Percentiles rank a stretch among this genome's conserved stretches.
Conservation (phyloP, 2,888 invertebrate genomes). For the Agriotes lineatus region DNA sequence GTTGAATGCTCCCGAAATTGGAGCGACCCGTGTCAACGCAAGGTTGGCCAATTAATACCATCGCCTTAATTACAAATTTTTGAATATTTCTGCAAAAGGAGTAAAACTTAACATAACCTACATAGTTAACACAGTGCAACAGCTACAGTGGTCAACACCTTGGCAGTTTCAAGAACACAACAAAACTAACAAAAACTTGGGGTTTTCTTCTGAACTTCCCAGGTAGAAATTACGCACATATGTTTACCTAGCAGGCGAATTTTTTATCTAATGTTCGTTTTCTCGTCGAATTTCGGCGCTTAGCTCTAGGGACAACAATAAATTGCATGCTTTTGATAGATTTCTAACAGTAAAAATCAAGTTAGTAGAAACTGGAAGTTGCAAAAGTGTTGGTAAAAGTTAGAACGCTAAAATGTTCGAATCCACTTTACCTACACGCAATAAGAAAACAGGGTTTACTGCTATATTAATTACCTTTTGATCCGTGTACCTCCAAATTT, state of each 20-base stretch:
- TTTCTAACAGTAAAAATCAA: no score
- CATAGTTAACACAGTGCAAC: no score
- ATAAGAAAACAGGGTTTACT: not conserved
- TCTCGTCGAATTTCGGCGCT: not conserved
- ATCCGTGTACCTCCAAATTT: constrained; percentile 22
- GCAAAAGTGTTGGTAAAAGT: no score
- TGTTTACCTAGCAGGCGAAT: not conserved
- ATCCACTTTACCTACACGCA: no score
- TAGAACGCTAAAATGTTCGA: no score
- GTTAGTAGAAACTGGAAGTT: no score
- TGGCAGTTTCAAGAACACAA: not conserved
- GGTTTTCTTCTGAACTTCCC: not conserved
- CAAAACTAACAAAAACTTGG: not conserved
- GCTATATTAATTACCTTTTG: constrained; percentile 20
- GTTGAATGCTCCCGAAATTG: not conserved
- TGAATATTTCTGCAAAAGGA: no score
- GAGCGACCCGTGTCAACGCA: not conserved
- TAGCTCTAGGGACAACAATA: no score
- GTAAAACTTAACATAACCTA: no score
- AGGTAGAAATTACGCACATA: not conserved
- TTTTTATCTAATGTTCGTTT: not conserved
- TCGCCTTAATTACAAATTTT: not conserved
- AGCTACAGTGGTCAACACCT: no score
- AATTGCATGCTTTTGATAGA: no score
- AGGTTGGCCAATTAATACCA: no score